Evolutionary conservation across 2,888 invertebrate genomes (phyloP).

Genomic region (Heliothis peltigera): DNA sequence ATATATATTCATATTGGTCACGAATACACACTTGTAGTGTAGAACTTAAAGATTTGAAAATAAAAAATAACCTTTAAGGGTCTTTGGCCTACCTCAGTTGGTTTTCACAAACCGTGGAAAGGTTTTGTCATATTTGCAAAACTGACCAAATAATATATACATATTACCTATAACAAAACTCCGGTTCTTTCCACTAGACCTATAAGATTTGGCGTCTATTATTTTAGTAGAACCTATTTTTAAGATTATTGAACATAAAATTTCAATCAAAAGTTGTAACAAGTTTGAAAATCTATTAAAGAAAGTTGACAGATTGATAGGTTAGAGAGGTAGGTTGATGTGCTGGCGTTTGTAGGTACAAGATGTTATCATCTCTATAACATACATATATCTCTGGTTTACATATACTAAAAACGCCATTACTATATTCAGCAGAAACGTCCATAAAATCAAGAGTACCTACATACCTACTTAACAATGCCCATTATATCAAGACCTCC

Average conservation of each 20-base stretch:
- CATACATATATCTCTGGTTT: too few relatives aligned
- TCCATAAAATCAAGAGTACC: slow-evolving; percentile 19
- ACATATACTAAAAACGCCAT: slow-evolving; percentile 21
- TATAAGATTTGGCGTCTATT: too few relatives aligned
- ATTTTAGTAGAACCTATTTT: too few relatives aligned
- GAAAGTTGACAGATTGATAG: too few relatives aligned
- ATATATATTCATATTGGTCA: slow-evolving; percentile 55
- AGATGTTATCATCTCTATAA: slow-evolving; percentile 8
- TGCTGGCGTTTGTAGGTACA: too few relatives aligned
- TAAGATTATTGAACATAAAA: too few relatives aligned
- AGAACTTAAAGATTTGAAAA: slow-evolving; percentile 53
- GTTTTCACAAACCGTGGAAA: slow-evolving; percentile 59
- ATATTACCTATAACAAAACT: too few relatives aligned
- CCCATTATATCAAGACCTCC: slow-evolving; percentile 11
- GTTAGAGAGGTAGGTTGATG: too few relatives aligned
- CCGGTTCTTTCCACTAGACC: too few relatives aligned
- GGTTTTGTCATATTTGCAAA: slow-evolving; percentile 20
- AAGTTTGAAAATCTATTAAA: too few relatives aligned
- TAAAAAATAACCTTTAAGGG: slow-evolving; percentile 65
- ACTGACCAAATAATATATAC: too few relatives aligned
- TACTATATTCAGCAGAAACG: slow-evolving; percentile 12
- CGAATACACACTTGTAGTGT: slow-evolving; percentile 60
- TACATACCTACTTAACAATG: slow-evolving; percentile 3
- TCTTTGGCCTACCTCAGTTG: slow-evolving; percentile 65
- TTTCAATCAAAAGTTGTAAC: too few relatives aligned